These are phyloP conservation scores for Achroia grisella DNA, from an alignment of 1,140 invertebrate species.

Conservation along the genomic window DNA sequence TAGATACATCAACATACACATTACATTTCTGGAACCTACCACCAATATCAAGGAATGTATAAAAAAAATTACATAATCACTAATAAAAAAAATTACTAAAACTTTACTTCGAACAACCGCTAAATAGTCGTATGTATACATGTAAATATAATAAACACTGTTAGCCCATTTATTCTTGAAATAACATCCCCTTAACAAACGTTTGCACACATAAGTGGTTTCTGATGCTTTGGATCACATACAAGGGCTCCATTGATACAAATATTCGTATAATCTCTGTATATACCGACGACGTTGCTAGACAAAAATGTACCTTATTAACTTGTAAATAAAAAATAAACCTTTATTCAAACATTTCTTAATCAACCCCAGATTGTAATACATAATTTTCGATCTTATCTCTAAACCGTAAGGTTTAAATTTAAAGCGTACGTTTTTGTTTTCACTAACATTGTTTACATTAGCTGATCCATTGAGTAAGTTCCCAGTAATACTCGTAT, in stretches of 20 bases:
- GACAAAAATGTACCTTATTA: too few relatives aligned
- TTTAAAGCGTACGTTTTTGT: neutral
- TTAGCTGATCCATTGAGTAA: constrained; percentile 45
- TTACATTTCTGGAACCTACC: too few relatives aligned
- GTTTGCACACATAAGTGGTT: constrained; percentile 33
- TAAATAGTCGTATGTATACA: too few relatives aligned
- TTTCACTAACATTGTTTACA: constrained; percentile 34
- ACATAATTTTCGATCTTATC: constrained; percentile 2
- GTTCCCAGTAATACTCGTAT: neutral
- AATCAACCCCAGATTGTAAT: neutral
- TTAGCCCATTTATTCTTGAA: too few relatives aligned
- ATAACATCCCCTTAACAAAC: constrained; percentile 23
- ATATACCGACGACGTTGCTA: too few relatives aligned
- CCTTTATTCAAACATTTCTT: neutral
- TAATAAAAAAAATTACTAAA: too few relatives aligned
- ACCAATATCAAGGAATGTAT: too few relatives aligned
- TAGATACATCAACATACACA: too few relatives aligned
- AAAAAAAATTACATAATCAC: too few relatives aligned
- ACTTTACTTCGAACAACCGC: too few relatives aligned
- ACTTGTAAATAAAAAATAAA: too few relatives aligned
- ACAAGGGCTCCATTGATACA: constrained; percentile 51
- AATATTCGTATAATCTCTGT: constrained; percentile 15
- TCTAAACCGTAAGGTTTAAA: constrained; percentile 1
- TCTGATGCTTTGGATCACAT: constrained; percentile 46
- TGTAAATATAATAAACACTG: too few relatives aligned